phyloP scores from a whole-genome alignment of 2,797 vertebrate species.

The Bradypodion pumilum region DNA sequence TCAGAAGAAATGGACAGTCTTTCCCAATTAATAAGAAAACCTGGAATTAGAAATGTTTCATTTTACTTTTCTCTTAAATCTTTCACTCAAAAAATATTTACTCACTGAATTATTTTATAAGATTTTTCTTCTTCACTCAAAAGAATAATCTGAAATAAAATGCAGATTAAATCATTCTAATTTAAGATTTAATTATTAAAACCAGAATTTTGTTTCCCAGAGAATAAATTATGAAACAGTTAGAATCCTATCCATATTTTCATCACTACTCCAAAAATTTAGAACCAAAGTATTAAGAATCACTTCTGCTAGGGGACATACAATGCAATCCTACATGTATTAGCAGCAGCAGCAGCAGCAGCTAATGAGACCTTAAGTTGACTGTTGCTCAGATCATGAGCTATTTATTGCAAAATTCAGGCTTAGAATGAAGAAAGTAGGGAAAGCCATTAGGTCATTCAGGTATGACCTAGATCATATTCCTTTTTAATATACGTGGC shows the following conservation, averaged over 20 bases:
- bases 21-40: constrained; percentile 74
- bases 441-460: too few species aligned
- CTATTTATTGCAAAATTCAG: too few species aligned
- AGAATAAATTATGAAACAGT: neutral
- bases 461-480: too few species aligned
- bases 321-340: neutral
- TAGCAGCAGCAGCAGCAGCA: too few species aligned
- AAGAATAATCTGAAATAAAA: neutral
- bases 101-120: neutral
- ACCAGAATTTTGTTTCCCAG: neutral
- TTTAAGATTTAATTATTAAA: neutral
- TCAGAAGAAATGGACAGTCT: constrained; percentile 80
- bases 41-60: constrained; percentile 56
- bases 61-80: neutral
- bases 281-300: neutral
- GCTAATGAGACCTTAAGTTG: too few species aligned
- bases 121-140: neutral
- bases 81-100: neutral
- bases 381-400: too few species aligned
- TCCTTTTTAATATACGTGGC: too few species aligned
- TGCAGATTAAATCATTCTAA: neutral
- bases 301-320: neutral
- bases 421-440: too few species aligned
- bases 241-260: neutral
- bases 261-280: neutral